Evolutionary conservation across 1,140 invertebrate species (phyloP), one percentile per base, ranked within the genome.

Genomic region (Propsilocerus akamusi): DNA sequence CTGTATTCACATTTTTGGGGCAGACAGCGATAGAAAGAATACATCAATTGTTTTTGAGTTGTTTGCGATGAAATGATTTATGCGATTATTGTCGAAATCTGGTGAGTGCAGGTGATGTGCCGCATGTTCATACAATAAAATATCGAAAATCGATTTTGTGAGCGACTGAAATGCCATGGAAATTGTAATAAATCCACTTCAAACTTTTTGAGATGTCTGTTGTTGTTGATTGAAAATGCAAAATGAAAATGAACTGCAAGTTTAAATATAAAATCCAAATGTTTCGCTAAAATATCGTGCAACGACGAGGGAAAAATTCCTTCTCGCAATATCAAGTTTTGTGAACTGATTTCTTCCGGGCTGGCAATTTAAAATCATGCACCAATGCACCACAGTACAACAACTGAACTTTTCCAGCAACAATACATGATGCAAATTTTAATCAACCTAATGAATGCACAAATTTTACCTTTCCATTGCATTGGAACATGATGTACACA

Each of bases 111-210:
- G 20, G 14, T 14, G 22, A 41, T 41, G 34, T 41, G 17, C 22
- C 14, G 22, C 17, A 30, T 20, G 17, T 14, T 41, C 34, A 41
- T 14, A 41, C 34, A 41, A 41, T 41, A 14, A 41, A 20, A 20
- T 8, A 30, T 20, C 22, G 34, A 8, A 41, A 12, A 12, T 30
- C 28, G 14, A 12, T 30, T 7, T 30, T 3, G 10, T 30, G 28
- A 30, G 11, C 28, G 34, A 41, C 22, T 17, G 17, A 17, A 20
- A 8, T 30, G 28, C 28, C 28, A 30, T 30, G 34, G 22, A 41
- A 41, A 41, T 41, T 41, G 34, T 41, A 41, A 41, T 41, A 41
- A 41, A 41, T 41, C 34, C 34, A 41, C 14, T 41, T 41, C 34
- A 41, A 20, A 20, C 14, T 30, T n/a, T 12, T 30, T 10, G 11